Conservation (phyloP, 2,888 invertebrate genomes). For the Belgica antarctica region DNA sequence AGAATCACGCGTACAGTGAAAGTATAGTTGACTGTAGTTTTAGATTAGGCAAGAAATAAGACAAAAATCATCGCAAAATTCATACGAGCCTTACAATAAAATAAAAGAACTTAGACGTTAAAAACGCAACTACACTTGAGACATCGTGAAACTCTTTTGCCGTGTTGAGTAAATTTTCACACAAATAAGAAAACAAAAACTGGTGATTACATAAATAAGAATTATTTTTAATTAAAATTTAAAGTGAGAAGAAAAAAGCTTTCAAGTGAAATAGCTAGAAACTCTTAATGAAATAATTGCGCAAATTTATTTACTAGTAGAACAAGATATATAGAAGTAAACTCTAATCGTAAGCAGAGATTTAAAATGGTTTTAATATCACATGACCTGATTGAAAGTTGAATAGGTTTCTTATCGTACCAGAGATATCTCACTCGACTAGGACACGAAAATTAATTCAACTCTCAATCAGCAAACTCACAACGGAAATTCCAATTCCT, state of each 20-base stretch:
- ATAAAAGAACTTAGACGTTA: background rate
- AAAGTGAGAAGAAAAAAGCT: conserved; percentile 10
- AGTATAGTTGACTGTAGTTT: too few species aligned
- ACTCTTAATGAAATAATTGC: conserved; percentile 1
- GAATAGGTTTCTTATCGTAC: conserved; percentile 3
- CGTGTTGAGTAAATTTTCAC: background rate
- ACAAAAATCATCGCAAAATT: background rate
- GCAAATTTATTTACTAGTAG: conserved; percentile 13
- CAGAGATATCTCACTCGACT: background rate
- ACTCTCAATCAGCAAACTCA: background rate
- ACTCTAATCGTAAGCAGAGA: background rate
- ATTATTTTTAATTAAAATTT: conserved; percentile 31
- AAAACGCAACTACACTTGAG: background rate
- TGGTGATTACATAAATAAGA: conserved; percentile 36
- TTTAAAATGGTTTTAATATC: background rate
- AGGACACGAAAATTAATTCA: background rate
- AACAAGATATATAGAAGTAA: background rate
- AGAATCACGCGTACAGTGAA: too few species aligned
- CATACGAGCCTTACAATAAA: background rate
- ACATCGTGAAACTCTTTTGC: background rate
- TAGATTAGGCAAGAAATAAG: conserved; percentile 5
- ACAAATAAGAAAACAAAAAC: conserved; percentile 7
- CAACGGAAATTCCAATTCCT: conserved; percentile 2
- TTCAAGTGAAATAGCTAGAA: background rate
- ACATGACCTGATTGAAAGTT: background rate